Percentiles rank a stretch among this genome's conserved stretches.
phyloP scores from a whole-genome alignment of 2,888 invertebrate genomes.

The Thalpophila matura region DNA sequence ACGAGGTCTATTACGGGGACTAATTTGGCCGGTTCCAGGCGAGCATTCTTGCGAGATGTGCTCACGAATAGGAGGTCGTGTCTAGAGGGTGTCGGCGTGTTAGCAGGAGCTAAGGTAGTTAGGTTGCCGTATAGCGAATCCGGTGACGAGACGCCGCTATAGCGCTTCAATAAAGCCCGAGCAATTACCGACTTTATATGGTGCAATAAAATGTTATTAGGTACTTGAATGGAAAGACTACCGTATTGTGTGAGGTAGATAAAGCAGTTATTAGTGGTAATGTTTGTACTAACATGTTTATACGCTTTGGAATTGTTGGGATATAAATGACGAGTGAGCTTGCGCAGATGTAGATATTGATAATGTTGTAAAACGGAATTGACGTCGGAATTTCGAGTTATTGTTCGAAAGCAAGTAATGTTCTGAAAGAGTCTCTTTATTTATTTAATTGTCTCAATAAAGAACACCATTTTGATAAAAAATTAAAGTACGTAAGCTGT shows the following conservation, averaged over 20 bases:
- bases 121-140: slow-evolving; percentile 82
- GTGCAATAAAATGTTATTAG: slow-evolving; percentile 80
- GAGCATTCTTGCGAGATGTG: slow-evolving; percentile 87
- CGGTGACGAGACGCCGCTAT: slow-evolving; percentile 87
- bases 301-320: slow-evolving; percentile 76
- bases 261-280: slow-evolving; percentile 64
- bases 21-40: slow-evolving; percentile 86
- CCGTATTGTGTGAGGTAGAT: slow-evolving; percentile 55
- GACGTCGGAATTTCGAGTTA: slow-evolving; percentile 24
- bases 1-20: slow-evolving; percentile 92
- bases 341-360: slow-evolving; percentile 67
- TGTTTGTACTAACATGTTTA: slow-evolving; percentile 67
- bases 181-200: slow-evolving; percentile 78
- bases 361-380: slow-evolving; percentile 62
- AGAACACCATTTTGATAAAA: slow-evolving; percentile 20
- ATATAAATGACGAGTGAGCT: slow-evolving; percentile 71
- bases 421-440: neutral
- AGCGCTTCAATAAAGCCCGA: slow-evolving; percentile 73
- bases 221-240: slow-evolving; percentile 51
- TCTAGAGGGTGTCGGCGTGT: slow-evolving; percentile 86
- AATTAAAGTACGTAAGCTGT: slow-evolving; percentile 30
- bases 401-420: slow-evolving; percentile 8
- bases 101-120: slow-evolving; percentile 84
- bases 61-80: slow-evolving; percentile 87
- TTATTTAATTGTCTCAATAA: slow-evolving; percentile 8